Evolutionary conservation across 1,140 invertebrate species (phyloP).

Genomic region (Maconellicoccus hirsutus): DNA sequence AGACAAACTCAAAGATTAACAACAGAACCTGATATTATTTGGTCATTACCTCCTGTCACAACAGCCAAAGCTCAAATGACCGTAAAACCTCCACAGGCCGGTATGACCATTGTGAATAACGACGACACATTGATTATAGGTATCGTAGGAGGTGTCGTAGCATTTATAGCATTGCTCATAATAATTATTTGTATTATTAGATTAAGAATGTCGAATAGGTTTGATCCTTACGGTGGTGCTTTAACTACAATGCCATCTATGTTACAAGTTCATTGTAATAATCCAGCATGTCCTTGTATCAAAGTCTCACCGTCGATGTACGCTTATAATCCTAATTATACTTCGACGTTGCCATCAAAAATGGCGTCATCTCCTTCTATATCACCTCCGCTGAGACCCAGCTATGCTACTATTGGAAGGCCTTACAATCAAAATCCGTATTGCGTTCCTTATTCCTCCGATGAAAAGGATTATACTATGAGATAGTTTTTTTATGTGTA

Average conservation of each 20-base stretch:
- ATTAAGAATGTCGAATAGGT: conserved; percentile 40
- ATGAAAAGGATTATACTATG: conserved; percentile 26
- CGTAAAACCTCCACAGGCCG: conserved; percentile 32
- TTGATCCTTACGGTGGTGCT: conserved; percentile 49
- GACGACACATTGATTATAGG: conserved; percentile 85
- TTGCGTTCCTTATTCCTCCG: conserved; percentile 23
- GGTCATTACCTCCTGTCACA: conserved; percentile 60
- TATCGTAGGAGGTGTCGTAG: conserved; percentile 80
- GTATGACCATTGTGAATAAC: conserved; percentile 48
- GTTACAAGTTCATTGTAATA: conserved; percentile 34
- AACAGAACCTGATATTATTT: conserved; percentile 71
- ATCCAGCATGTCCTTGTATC: conserved; percentile 29
- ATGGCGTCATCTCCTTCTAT: conserved; percentile 30
- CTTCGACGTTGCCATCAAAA: conserved; percentile 32
- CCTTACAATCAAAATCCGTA: conserved; percentile 30
- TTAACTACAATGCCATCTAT: conserved; percentile 44
- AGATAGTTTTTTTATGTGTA: not conserved
- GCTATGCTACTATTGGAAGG: conserved; percentile 31
- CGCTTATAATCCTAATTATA: conserved; percentile 29
- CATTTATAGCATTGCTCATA: conserved; percentile 75
- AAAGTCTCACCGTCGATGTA: conserved; percentile 26
- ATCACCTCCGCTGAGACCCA: conserved; percentile 30
- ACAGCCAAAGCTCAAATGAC: conserved; percentile 42
- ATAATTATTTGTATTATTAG: conserved; percentile 78
- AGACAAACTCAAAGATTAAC: conserved; percentile 37